These are phyloP conservation scores for Gila robusta DNA, from an alignment of 2,797 vertebrate species.

Conservation along the genomic window DNA sequence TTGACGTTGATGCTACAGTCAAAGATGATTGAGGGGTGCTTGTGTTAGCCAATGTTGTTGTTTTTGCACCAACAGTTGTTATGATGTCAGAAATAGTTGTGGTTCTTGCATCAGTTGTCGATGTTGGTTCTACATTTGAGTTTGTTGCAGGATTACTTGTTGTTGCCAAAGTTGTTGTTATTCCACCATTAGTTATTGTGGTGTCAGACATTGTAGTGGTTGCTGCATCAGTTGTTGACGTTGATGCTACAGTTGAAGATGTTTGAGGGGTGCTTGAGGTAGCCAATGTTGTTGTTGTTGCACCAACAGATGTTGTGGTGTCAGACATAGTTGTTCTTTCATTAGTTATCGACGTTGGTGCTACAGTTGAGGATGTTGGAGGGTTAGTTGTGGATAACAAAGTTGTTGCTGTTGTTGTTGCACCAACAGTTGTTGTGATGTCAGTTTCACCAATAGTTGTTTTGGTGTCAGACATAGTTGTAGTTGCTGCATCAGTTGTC, in stretches of 20 bases:
- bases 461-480: neutral
- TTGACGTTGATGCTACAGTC: no score
- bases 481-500: neutral
- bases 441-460: no score
- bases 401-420: neutral
- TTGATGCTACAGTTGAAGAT: neutral
- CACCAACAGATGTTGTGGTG: neutral
- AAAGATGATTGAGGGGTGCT: no score
- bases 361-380: neutral
- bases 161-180: neutral
- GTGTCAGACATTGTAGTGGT: neutral
- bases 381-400: no score
- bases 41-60: neutral
- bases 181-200: neutral
- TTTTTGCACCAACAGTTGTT: neutral
- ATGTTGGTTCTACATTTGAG: no score
- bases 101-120: no score
- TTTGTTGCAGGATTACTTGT: no score
- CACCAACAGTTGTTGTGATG: neutral
- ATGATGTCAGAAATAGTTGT: no score
- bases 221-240: no score
- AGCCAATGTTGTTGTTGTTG: neutral
- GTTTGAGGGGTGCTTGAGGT: accelerated
- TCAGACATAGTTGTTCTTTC: neutral
- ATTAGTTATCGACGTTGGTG: accelerated